Base-by-base conservation (phyloP, 2,113 vertebrate genomes). In the Camarhynchus parvulus region DNA sequence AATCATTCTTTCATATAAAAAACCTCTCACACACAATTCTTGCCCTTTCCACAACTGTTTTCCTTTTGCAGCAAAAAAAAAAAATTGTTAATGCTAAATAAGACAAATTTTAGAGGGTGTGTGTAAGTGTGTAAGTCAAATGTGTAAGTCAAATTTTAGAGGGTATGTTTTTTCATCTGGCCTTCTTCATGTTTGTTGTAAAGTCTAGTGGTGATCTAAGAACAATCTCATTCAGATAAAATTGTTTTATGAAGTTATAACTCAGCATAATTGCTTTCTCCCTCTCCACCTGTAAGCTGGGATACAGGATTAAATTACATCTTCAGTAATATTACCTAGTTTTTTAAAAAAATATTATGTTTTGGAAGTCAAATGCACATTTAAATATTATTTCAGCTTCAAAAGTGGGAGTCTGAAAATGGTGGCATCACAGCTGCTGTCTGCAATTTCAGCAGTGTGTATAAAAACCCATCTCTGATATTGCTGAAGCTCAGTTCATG, bases 191-290 rank as follows among this genome's bases (percentile, higher is more conserved):
- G 4, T 62, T 69, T 67, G 6, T 56, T 89, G 20, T 47, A 44
- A 94, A 94, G 42, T 50, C 39, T 49, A 58, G 39, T 18, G 4
- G 13, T 47, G 19, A 80, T 63, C 49, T 39, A 92, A 83, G 39
- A 92, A 33, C 50, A 89, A 90, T 24, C 18, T 96, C n/a, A 83
- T 69, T 39, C 24, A 87, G 35, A 87, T 75, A 62, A 85, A 63
- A 74, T 12, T 85, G 10, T 39, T 87, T 56, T 55, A 62, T 82
- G 37, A 94, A 47, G 30, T 75, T 82, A 49, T 12, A 63, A 25
- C 14, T 73, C 15, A 89, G 39, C 28, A 42, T 30, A 35, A 62
- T 44, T 83, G 9, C 28, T 88, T 93, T 76, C 5, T 82, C 44
- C 13, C 3, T 5, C 4, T 89, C 15, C 7, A 84, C 6, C 28